Percentiles rank a stretch among this genome's conserved stretches.
Conservation (phyloP, 2,113 vertebrate genomes). For the Poecilia latipinna region DNA sequence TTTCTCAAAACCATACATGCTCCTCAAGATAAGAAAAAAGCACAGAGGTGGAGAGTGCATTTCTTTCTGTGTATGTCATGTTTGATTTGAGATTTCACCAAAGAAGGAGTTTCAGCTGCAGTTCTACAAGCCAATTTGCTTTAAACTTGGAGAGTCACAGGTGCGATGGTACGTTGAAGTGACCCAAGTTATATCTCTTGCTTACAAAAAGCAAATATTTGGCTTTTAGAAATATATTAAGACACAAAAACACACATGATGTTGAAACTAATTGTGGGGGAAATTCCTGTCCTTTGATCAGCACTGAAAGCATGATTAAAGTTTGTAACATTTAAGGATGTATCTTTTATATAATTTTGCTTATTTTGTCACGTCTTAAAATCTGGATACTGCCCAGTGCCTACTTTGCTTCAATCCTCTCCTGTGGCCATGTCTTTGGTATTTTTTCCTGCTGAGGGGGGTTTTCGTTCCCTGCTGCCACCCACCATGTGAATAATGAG, state of each 20-base stretch:
- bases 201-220: no score
- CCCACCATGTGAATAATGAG: slow-evolving; percentile 81
- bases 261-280: no score
- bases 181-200: no score
- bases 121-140: slow-evolving; percentile 27
- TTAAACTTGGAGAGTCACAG: background rate
- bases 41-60: background rate
- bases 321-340: no score
- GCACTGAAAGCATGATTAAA: no score
- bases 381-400: background rate
- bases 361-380: background rate
- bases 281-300: no score
- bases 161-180: no score
- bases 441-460: slow-evolving; percentile 61
- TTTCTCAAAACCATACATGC: slow-evolving; percentile 12
- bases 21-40: slow-evolving; percentile 28
- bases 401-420: slow-evolving; percentile 26
- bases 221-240: no score
- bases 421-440: slow-evolving; percentile 58
- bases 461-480: slow-evolving; percentile 75
- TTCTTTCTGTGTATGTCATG: slow-evolving; percentile 24
- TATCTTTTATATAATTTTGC: no score
- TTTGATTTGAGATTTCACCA: slow-evolving; percentile 20
- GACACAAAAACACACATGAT: no score
- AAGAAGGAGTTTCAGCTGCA: slow-evolving; percentile 37